Conservation (phyloP, 2,888 invertebrate genomes). For the Leptothorax acervorum region DNA sequence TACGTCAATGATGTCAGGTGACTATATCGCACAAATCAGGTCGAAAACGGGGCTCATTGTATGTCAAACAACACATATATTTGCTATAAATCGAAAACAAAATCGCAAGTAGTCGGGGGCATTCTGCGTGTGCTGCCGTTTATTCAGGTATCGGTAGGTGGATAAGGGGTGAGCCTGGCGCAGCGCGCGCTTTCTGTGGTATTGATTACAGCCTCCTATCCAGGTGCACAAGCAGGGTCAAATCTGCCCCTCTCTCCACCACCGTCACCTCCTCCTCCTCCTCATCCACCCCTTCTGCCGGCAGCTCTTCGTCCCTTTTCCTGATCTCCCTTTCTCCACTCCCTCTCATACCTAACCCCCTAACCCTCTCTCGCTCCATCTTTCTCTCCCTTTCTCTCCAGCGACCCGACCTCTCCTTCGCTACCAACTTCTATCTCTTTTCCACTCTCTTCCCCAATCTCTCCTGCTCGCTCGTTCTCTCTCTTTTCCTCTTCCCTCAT, state of each 20-base stretch:
- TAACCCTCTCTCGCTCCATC: slow-evolving; percentile 32
- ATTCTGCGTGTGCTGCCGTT: slow-evolving; percentile 53
- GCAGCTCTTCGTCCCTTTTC: slow-evolving; percentile 47
- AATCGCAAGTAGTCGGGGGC: slow-evolving; percentile 20
- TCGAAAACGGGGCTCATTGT: slow-evolving; percentile 15
- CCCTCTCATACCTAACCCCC: slow-evolving; percentile 24
- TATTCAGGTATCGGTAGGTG: slow-evolving; percentile 75
- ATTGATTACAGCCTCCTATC: slow-evolving; percentile 85
- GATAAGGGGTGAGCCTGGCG: slow-evolving; percentile 76
- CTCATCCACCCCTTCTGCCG: slow-evolving; percentile 53
- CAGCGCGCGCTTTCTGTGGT: slow-evolving; percentile 82
- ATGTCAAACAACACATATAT: background rate
- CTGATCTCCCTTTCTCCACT: slow-evolving; percentile 38
- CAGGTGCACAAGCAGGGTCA: slow-evolving; percentile 84
- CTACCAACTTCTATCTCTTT: slow-evolving; percentile 57
- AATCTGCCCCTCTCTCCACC: slow-evolving; percentile 74
- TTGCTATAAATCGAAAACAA: slow-evolving; percentile 3
- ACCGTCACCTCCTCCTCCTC: slow-evolving; percentile 62
- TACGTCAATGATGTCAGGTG: background rate
- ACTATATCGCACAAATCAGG: no score
- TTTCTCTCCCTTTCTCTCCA: slow-evolving; percentile 50
- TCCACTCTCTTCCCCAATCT: slow-evolving; percentile 56
- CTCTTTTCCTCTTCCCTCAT: background rate
- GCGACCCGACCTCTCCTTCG: slow-evolving; percentile 45
- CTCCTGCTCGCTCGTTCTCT: slow-evolving; percentile 34